phyloP scores from a whole-genome alignment of 2,113 vertebrate genomes.

The Sminthopsis crassicaudata region DNA sequence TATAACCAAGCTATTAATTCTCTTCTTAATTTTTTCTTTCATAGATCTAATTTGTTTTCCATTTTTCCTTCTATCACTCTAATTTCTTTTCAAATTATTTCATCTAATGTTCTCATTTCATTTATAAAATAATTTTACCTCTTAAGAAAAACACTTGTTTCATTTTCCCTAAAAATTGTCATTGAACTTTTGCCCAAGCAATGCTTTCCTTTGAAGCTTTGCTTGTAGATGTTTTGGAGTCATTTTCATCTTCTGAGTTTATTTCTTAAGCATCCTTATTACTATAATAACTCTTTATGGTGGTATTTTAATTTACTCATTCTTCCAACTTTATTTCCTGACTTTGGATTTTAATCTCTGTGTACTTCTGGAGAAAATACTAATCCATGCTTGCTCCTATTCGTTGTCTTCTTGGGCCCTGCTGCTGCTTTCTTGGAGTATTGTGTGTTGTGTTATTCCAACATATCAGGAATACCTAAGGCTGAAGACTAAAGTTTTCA shows the following conservation, averaged over 20 bases:
- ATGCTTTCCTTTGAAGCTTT: not conserved
- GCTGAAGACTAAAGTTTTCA: not conserved
- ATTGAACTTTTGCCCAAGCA: not conserved
- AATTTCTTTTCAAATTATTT: not conserved
- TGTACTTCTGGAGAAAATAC: not conserved
- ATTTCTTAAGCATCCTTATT: not conserved
- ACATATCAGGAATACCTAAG: not conserved
- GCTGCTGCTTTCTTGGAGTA: not conserved
- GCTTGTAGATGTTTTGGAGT: not conserved
- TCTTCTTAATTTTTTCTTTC: not conserved
- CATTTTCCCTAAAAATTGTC: not conserved
- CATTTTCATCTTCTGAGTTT: not conserved
- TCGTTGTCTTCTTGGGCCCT: not conserved
- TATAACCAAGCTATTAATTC: not conserved
- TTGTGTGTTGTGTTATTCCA: not conserved
- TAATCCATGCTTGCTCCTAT: not conserved
- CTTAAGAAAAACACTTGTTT: not conserved
- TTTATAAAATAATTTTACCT: not conserved
- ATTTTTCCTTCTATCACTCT: not conserved
- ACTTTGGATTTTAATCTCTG: not conserved
- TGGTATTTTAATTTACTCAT: not conserved
- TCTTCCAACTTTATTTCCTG: not conserved
- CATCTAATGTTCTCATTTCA: not conserved
- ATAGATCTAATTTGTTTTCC: not conserved
- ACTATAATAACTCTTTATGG: not conserved